Evolutionary conservation across 2,888 invertebrate species (phyloP).

Genomic region (Tromatobia lineatoria): DNA sequence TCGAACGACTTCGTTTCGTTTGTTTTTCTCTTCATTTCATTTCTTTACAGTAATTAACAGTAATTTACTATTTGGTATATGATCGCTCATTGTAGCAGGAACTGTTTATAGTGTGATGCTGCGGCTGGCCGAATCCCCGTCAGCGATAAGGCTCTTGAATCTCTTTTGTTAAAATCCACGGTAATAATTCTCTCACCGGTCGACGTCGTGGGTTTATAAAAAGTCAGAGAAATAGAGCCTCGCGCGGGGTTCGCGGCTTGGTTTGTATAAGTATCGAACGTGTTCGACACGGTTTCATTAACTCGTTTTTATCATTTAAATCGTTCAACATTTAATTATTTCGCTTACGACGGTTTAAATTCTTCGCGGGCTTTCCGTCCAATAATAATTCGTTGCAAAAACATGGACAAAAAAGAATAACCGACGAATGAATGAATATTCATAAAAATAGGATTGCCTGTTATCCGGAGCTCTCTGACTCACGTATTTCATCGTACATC

Average conservation of each 20-base stretch:
- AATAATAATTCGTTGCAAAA: slow-evolving; percentile 14
- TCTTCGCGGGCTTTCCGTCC: slow-evolving; percentile 1
- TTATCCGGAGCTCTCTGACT: slow-evolving; percentile 38
- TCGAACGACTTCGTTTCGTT: slow-evolving; percentile 45
- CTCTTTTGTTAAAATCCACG: slow-evolving; percentile 31
- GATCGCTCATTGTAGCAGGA: slow-evolving; percentile 82
- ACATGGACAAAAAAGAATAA: slow-evolving; percentile 19
- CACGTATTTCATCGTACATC: background rate
- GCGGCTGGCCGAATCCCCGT: slow-evolving; percentile 67
- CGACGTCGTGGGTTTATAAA: slow-evolving; percentile 2
- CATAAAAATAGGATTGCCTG: slow-evolving; percentile 60
- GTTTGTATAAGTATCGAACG: slow-evolving; percentile 7
- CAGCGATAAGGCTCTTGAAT: slow-evolving; percentile 45
- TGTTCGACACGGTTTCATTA: background rate
- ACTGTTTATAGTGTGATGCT: slow-evolving; percentile 79
- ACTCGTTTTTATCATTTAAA: slow-evolving; percentile 12
- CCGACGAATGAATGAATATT: slow-evolving; percentile 24
- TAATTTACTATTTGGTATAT: slow-evolving; percentile 81
- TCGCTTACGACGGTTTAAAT: slow-evolving; percentile 4
- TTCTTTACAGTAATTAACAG: slow-evolving; percentile 72
- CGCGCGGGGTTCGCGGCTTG: slow-evolving; percentile 12
- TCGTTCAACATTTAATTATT: slow-evolving; percentile 31
- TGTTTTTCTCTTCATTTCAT: background rate
- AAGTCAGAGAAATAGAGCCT: background rate
- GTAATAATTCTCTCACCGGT: slow-evolving; percentile 21